A percentile compares a stretch with the other conserved stretches of the same genome.
Conservation (phyloP, 2,888 invertebrate genomes). For the Anoncus sp. region DNA sequence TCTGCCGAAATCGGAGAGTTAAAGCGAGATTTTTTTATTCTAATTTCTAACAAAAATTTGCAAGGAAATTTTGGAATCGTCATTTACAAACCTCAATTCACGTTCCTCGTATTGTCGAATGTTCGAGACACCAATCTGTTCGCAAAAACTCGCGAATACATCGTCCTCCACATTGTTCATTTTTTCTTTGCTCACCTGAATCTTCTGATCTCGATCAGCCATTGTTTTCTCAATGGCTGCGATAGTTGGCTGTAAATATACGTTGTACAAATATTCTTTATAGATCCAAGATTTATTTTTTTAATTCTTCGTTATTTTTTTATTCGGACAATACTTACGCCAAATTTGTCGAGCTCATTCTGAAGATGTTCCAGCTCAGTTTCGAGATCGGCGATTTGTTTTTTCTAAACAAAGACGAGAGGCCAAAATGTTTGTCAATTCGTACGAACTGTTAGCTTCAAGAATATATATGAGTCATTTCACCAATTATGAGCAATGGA, state of each 20-base stretch:
- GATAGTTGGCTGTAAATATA: conserved; percentile 83
- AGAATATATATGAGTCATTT: too few relatives aligned
- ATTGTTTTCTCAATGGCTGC: conserved; percentile 87
- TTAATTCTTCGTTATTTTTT: conserved; percentile 10
- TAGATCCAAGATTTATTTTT: conserved; percentile 60
- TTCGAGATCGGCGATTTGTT: conserved; percentile 89
- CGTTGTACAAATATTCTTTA: conserved; percentile 87
- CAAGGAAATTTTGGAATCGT: background rate
- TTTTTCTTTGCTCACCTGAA: conserved; percentile 96
- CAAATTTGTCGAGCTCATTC: conserved; percentile 88
- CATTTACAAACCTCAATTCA: conserved; percentile 86
- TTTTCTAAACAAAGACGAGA: conserved; percentile 83
- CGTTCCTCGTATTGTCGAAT: conserved; percentile 99
- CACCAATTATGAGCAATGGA: too few relatives aligned
- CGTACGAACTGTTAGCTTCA: background rate
- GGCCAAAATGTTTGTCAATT: background rate
- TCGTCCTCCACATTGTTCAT: conserved; percentile 99
- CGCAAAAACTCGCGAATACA: conserved; percentile 97
- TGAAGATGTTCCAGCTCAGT: conserved; percentile 87
- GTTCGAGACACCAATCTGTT: conserved; percentile 96
- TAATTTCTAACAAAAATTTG: background rate
- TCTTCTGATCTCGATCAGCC: conserved; percentile 89
- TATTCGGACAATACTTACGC: conserved; percentile 82
- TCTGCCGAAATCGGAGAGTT: conserved; percentile 72
- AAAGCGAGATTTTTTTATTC: background rate